A percentile compares a stretch with the other conserved stretches of the same genome.
phyloP scores from a whole-genome alignment of 2,888 invertebrate species.

The Netelia fuscicornis region DNA sequence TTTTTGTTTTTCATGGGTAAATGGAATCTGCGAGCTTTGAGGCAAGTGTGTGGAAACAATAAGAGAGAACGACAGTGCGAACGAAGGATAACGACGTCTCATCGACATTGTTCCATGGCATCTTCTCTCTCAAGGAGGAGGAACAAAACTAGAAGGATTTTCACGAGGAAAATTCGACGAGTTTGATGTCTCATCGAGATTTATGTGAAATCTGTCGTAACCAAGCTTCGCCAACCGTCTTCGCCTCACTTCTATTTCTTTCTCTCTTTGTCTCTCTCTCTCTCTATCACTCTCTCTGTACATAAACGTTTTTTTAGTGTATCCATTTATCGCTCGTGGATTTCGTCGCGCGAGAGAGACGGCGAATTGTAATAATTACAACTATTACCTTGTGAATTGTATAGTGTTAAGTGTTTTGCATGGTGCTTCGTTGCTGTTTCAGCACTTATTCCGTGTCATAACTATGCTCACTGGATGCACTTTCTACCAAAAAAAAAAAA shows the following conservation, averaged over 20 bases:
- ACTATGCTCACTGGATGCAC: constrained; percentile 63
- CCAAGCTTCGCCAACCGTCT: constrained; percentile 54
- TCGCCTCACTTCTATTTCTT: not conserved
- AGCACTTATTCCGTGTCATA: constrained; percentile 67
- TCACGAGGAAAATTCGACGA: constrained; percentile 2
- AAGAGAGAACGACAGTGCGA: not conserved
- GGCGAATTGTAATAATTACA: constrained; percentile 62
- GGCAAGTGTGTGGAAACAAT: constrained; percentile 3
- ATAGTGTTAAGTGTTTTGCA: constrained; percentile 67
- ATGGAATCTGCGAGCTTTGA: constrained; percentile 43
- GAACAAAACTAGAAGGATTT: not conserved
- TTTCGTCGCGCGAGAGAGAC: constrained; percentile 49
- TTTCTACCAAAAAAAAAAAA: constrained; percentile 27
- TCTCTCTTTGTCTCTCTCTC: not conserved
- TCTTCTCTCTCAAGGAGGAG: not conserved
- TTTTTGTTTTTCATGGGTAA: constrained; percentile 43
- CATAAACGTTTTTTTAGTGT: constrained; percentile 62
- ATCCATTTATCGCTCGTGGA: constrained; percentile 59
- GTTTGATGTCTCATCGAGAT: not conserved
- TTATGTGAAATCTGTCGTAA: constrained; percentile 24
- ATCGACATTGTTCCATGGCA: not conserved
- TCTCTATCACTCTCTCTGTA: constrained; percentile 43
- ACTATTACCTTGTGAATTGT: constrained; percentile 62
- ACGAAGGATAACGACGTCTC: not conserved
- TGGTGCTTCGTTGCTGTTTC: constrained; percentile 68